Conservation (phyloP, 2,888 invertebrate species). For the Pammene aurita region DNA sequence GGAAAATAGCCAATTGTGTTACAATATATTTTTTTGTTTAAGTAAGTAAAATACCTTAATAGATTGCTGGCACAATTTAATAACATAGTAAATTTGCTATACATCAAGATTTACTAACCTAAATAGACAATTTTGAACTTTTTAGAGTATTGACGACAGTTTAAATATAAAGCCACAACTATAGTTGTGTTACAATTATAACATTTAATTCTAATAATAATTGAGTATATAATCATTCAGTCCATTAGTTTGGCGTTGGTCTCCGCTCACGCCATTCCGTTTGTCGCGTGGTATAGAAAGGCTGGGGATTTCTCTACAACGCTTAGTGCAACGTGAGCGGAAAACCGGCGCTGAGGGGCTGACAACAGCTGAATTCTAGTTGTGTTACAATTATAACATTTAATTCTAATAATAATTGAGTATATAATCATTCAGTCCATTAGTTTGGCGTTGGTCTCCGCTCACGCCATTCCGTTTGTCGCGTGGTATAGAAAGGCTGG, state of each 20-base stretch:
- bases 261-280: background rate
- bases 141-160: conserved; percentile 20
- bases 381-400: conserved; percentile 14
- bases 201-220: conserved; percentile 13
- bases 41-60: background rate
- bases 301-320: conserved; percentile 10
- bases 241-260: conserved; percentile 22
- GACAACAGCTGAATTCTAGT: conserved; percentile 22
- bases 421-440: conserved; percentile 37
- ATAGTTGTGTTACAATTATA: conserved; percentile 17
- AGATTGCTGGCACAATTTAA: conserved; percentile 31
- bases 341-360: background rate
- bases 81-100: conserved; percentile 29
- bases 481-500: conserved; percentile 16
- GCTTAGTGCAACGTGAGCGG: background rate
- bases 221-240: conserved; percentile 38
- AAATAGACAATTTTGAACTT: conserved; percentile 7
- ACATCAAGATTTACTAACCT: conserved; percentile 25
- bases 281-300: conserved; percentile 4
- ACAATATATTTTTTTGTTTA: conserved; percentile 3
- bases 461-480: background rate
- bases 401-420: conserved; percentile 25
- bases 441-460: conserved; percentile 6
- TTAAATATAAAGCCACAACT: conserved; percentile 21
- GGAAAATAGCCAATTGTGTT: too few species aligned